Evolutionary conservation across 2,113 vertebrate genomes (phyloP).

Genomic region (Fregata magnificens): DNA sequence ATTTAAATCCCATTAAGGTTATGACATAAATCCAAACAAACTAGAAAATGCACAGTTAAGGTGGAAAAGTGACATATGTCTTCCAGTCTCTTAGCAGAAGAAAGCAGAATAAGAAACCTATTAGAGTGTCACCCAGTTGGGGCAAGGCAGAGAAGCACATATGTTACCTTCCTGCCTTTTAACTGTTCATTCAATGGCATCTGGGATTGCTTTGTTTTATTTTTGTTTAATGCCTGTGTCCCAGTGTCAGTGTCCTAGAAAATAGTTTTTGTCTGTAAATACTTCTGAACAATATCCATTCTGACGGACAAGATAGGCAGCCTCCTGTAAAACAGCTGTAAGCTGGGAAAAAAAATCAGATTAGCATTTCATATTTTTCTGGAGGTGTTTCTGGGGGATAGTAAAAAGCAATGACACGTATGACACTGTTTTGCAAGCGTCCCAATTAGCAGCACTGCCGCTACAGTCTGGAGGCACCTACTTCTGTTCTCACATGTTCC

Average conservation of each 20-base stretch:
- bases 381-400: constrained; percentile 49
- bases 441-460: constrained; percentile 12
- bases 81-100: constrained; percentile 63
- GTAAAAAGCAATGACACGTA: constrained; percentile 53
- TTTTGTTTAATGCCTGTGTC: not conserved
- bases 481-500: not conserved
- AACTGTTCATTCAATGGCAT: not conserved
- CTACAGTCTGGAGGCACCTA: not conserved
- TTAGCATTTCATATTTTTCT: constrained; percentile 53
- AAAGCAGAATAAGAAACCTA: constrained; percentile 53
- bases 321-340: not conserved
- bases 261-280: constrained; percentile 40
- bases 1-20: constrained; percentile 85
- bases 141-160: constrained; percentile 21
- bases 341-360: not conserved
- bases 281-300: constrained; percentile 26
- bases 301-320: not conserved
- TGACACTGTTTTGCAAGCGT: constrained; percentile 56
- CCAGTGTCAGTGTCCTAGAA: constrained; percentile 35
- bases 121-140: constrained; percentile 35
- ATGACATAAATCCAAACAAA: constrained; percentile 84
- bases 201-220: constrained; percentile 36
- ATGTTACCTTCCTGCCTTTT: constrained; percentile 37
- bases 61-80: constrained; percentile 78
- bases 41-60: constrained; percentile 78